Conservation (phyloP, 2,113 vertebrate genomes). For the Pelodiscus sinensis region DNA sequence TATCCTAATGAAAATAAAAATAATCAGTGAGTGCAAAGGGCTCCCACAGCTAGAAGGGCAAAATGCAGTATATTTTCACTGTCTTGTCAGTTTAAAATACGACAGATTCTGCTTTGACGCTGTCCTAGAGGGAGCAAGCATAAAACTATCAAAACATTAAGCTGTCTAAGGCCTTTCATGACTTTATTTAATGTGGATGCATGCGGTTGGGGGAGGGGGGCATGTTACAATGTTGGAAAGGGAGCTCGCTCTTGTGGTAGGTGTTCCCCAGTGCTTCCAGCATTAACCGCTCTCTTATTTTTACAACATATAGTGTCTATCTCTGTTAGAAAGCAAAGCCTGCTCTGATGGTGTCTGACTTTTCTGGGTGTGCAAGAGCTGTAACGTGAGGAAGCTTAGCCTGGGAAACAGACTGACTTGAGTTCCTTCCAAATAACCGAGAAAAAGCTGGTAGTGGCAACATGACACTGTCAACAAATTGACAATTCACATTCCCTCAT, state of each 20-base stretch:
- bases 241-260: fast-evolving
- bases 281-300: neutral
- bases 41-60: neutral
- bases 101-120: neutral
- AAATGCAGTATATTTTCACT: neutral
- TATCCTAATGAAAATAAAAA: constrained; percentile 24
- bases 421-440: constrained; percentile 53
- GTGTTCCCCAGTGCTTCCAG: neutral
- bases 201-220: neutral
- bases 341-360: neutral
- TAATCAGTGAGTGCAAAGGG: neutral
- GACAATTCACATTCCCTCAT: constrained; percentile 62
- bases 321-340: neutral
- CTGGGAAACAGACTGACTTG: constrained; percentile 47
- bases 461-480: constrained; percentile 71
- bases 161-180: neutral
- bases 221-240: neutral
- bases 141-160: neutral
- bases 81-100: neutral
- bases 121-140: neutral
- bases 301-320: neutral
- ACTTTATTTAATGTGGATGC: neutral
- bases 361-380: neutral
- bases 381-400: constrained; percentile 47
- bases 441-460: constrained; percentile 55